These are phyloP conservation scores for Brachionus calyciflorus DNA, from an alignment of 1,140 invertebrate genomes.

Conservation along the genomic window DNA sequence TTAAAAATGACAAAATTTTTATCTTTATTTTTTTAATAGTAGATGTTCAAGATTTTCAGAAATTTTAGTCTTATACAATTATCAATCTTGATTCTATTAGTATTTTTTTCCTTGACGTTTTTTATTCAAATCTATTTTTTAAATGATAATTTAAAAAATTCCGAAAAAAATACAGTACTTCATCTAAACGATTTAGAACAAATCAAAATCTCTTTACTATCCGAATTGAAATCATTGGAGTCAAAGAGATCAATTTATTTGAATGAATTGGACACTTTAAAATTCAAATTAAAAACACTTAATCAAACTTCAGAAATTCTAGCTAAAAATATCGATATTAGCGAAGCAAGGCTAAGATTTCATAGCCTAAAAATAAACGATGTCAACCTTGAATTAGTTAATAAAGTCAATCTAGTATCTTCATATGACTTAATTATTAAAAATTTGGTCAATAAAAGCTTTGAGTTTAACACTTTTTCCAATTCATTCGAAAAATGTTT, in stretches of 20 bases:
- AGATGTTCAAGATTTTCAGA: no score
- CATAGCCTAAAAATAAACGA: background rate
- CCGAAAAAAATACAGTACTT: background rate
- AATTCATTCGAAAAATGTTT: background rate
- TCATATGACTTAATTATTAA: background rate
- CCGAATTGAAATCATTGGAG: background rate
- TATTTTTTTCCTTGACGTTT: background rate
- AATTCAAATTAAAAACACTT: background rate
- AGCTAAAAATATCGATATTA: background rate
- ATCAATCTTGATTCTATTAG: no score
- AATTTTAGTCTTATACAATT: no score
- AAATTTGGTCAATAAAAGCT: no score
- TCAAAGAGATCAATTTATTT: background rate
- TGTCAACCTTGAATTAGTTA: background rate
- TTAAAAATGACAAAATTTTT: no score
- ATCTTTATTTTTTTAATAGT: no score
- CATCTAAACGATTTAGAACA: constrained; percentile 24
- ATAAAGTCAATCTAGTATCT: background rate
- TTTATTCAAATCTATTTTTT: constrained; percentile 4
- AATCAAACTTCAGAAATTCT: background rate
- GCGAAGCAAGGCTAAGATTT: background rate
- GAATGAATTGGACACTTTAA: background rate
- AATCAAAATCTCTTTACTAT: background rate
- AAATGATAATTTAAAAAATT: background rate
- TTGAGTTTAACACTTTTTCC: background rate